Evolutionary conservation across 2,888 invertebrate genomes (phyloP).

Genomic region (Tuberolachnus salignus): DNA sequence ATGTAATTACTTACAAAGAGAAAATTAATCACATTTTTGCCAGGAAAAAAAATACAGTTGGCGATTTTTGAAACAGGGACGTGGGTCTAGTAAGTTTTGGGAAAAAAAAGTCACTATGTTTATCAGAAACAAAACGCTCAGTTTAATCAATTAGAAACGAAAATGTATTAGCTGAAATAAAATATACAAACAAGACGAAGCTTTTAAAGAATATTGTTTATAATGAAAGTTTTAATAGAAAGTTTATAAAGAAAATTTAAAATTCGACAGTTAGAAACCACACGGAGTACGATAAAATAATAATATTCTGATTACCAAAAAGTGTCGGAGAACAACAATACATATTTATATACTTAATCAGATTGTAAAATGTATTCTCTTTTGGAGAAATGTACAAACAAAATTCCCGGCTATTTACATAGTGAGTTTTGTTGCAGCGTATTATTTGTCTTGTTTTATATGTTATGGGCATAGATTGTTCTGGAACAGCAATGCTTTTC

Average conservation of each 20-base stretch:
- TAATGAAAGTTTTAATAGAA: too few species aligned
- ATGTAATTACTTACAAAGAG: background rate
- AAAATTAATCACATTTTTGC: background rate
- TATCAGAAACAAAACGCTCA: background rate
- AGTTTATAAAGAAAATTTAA: too few species aligned
- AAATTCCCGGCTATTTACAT: too few species aligned
- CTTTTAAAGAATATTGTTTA: too few species aligned
- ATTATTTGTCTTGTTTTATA: background rate
- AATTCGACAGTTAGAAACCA: background rate
- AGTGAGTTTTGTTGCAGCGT: background rate
- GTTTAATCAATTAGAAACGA: background rate
- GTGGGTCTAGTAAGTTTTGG: background rate
- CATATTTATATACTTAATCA: too few species aligned
- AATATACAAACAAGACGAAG: too few species aligned
- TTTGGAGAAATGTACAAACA: too few species aligned
- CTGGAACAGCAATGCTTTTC: too few species aligned
- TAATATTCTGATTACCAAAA: background rate
- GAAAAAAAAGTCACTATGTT: background rate
- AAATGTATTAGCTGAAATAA: background rate
- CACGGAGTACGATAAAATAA: background rate
- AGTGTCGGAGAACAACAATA: background rate
- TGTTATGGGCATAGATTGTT: too few species aligned
- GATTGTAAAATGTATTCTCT: too few species aligned
- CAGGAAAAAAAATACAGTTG: background rate
- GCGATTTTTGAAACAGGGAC: background rate